A percentile compares a stretch with the other conserved stretches of the same genome.
These are phyloP conservation scores for Ormyrus labotus DNA, from an alignment of 2,888 invertebrate genomes.

Conservation along the genomic window DNA sequence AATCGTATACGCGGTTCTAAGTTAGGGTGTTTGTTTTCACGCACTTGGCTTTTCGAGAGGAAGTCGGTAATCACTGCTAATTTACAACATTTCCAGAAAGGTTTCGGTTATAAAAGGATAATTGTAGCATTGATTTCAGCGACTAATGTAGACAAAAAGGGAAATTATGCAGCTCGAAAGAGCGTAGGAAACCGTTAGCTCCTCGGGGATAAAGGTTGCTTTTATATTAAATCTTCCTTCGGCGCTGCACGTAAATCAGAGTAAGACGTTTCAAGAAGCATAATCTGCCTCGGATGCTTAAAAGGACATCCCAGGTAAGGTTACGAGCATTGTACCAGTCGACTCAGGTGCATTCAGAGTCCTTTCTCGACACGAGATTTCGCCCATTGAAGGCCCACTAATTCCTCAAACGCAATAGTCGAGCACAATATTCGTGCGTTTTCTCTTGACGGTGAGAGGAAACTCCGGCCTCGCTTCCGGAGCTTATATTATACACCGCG, in stretches of 20 bases:
- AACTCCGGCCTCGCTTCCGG: constrained; percentile 25
- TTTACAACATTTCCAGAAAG: not conserved
- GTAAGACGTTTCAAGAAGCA: too few species aligned
- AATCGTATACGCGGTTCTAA: not conserved
- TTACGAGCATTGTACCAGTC: too few species aligned
- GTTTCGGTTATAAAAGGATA: not conserved
- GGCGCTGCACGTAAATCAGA: too few species aligned
- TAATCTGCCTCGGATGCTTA: too few species aligned
- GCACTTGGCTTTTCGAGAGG: not conserved
- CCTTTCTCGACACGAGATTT: too few species aligned
- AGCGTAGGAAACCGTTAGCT: not conserved
- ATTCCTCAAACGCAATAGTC: too few species aligned
- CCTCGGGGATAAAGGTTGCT: not conserved
- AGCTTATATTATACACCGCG: not conserved
- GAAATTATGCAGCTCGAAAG: constrained; percentile 3
- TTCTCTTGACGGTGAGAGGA: not conserved
- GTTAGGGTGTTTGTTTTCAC: not conserved
- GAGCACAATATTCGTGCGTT: not conserved
- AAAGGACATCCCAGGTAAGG: too few species aligned
- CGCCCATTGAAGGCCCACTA: too few species aligned
- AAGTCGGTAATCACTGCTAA: constrained; percentile 13
- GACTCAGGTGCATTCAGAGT: too few species aligned
- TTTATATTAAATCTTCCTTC: too few species aligned
- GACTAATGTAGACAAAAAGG: constrained; percentile 2
- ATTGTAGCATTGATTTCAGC: constrained; percentile 31